Conservation (phyloP, 2,113 vertebrate genomes). For the Campylomormyrus tamandua region DNA sequence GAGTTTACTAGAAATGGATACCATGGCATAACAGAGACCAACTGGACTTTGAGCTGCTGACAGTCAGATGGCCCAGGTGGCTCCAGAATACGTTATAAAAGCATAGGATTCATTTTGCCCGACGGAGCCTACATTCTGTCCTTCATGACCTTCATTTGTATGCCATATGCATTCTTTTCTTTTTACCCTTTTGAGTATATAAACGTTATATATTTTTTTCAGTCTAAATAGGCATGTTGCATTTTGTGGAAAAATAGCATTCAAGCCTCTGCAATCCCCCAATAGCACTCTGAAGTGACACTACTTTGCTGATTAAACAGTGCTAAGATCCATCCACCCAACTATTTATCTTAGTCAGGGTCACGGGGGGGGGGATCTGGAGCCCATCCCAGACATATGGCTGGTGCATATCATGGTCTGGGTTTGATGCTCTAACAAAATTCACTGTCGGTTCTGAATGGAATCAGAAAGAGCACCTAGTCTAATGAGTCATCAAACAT, state of each 20-base stretch:
- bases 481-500: background rate
- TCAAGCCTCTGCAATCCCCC: background rate
- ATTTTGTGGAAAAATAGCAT: background rate
- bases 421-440: background rate
- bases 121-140: background rate
- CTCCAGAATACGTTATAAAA: background rate
- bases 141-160: background rate
- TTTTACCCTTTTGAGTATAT: background rate
- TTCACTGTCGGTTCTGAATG: background rate
- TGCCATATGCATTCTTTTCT: background rate
- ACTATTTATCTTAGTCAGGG: background rate
- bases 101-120: background rate
- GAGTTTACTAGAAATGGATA: background rate
- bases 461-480: background rate
- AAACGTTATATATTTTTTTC: background rate
- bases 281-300: background rate
- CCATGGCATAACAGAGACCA: background rate
- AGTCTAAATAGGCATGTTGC: background rate
- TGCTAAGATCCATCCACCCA: background rate
- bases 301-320: background rate
- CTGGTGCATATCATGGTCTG: background rate
- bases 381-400: background rate
- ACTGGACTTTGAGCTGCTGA: background rate
- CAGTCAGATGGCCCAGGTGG: background rate
- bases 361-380: background rate